Conservation (phyloP, 92 coral and sea anemone genomes). For the Chrysogorgia sp. region DNA sequence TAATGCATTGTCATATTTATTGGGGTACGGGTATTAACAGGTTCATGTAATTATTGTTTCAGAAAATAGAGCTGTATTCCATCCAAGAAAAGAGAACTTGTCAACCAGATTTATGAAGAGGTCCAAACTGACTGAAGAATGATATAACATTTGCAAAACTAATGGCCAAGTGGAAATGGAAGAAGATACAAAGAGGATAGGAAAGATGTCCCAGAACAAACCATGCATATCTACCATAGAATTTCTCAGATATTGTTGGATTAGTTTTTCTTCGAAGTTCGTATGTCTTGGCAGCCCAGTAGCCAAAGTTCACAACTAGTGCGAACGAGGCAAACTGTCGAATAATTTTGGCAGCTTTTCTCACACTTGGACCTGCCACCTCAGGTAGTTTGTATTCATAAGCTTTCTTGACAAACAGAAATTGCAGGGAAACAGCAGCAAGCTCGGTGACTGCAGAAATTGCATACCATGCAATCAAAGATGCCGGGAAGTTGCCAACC, state of each 20-base stretch:
- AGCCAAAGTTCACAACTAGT: constrained; percentile 8
- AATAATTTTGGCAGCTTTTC: background rate
- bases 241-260: constrained; percentile 5
- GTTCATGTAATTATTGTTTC: too few relatives aligned
- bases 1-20: too few relatives aligned
- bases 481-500: background rate
- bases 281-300: constrained; percentile 39
- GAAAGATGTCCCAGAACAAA: constrained; percentile 24
- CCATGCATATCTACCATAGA: constrained; percentile 33
- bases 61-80: background rate
- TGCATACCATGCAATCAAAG: background rate
- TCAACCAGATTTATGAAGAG: background rate
- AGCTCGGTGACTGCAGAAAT: constrained; percentile 7
- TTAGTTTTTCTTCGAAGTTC: background rate
- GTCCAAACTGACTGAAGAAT: constrained; percentile 34
- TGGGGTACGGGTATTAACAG: too few relatives aligned
- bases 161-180: constrained; percentile 38
- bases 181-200: constrained; percentile 22
- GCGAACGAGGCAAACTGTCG: constrained; percentile 39
- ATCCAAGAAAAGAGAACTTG: background rate
- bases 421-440: constrained; percentile 7
- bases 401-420: constrained; percentile 24
- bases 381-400: constrained; percentile 8
- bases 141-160: constrained; percentile 22
- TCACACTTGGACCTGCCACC: background rate